Evolutionary conservation across 2,888 invertebrate genomes (phyloP).

Genomic region (Merodon equestris): DNA sequence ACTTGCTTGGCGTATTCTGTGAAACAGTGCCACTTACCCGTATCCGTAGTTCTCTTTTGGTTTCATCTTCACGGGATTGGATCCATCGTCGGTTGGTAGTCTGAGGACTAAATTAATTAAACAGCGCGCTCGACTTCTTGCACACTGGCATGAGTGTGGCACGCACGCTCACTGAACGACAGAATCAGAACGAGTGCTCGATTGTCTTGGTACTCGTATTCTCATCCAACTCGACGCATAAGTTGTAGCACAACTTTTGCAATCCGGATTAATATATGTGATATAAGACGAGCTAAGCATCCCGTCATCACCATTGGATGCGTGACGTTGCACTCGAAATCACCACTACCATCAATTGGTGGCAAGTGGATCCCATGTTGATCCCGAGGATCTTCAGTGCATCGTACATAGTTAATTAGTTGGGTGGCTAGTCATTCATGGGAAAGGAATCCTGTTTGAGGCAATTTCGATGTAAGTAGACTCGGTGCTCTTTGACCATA

Average conservation of each 20-base stretch:
- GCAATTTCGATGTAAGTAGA: slow-evolving; percentile 53
- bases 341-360: slow-evolving; percentile 39
- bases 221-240: not conserved
- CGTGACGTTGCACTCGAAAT: slow-evolving; percentile 9
- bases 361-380: slow-evolving; percentile 30
- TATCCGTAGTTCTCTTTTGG: not conserved
- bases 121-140: slow-evolving; percentile 29
- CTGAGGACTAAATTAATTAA: slow-evolving; percentile 58
- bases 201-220: not conserved
- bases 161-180: slow-evolving; percentile 12
- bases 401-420: slow-evolving; percentile 14
- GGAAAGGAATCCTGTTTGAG: slow-evolving; percentile 63
- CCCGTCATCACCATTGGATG: slow-evolving; percentile 54
- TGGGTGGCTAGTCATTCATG: slow-evolving; percentile 51
- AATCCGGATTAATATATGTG: slow-evolving; percentile 32
- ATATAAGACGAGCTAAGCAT: slow-evolving; percentile 41
- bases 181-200: too few relatives aligned
- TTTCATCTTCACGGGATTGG: too few relatives aligned
- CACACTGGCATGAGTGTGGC: slow-evolving; percentile 21
- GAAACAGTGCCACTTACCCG: slow-evolving; percentile 28
- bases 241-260: slow-evolving; percentile 50
- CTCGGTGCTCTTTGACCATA: slow-evolving; percentile 53
- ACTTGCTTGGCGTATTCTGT: slow-evolving; percentile 56
- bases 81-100: slow-evolving; percentile 10
- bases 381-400: slow-evolving; percentile 13